Conservation (phyloP, 2,113 vertebrate genomes). For the Ramphastos sulfuratus region DNA sequence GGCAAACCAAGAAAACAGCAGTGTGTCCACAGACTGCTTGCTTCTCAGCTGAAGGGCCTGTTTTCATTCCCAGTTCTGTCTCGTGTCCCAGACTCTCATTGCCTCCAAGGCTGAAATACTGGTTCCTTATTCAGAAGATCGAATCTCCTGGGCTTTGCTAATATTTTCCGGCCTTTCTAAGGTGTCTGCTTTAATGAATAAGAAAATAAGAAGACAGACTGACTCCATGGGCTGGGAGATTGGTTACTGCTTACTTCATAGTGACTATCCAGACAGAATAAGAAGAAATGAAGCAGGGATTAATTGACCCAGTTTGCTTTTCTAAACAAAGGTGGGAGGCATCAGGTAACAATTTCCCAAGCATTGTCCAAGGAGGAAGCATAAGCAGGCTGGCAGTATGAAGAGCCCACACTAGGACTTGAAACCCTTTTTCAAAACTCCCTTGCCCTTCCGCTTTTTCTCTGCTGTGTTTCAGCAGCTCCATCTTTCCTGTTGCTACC, state of each 20-base stretch:
- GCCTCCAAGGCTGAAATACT: constrained; percentile 26
- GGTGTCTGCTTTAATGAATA: constrained; percentile 66
- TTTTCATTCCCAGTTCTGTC: constrained; percentile 46
- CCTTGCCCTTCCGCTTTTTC: background rate
- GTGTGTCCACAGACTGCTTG: background rate
- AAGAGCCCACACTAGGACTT: background rate
- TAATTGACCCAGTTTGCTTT: constrained; percentile 59
- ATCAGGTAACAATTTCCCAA: constrained; percentile 73
- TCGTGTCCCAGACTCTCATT: background rate
- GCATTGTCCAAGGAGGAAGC: constrained; percentile 30
- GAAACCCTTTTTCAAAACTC: background rate
- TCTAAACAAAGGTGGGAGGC: constrained; percentile 64
- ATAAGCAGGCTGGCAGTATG: constrained; percentile 31
- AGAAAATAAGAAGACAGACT: constrained; percentile 61
- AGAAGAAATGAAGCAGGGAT: constrained; percentile 66
- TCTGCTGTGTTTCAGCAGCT: background rate
- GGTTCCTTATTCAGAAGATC: constrained; percentile 64
- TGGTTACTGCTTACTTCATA: constrained; percentile 74
- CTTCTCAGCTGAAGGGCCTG: constrained; percentile 21
- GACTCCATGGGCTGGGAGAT: constrained; percentile 51
- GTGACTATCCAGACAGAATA: constrained; percentile 57
- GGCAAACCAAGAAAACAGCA: constrained; percentile 28
- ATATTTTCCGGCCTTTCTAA: constrained; percentile 74
- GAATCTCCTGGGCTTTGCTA: constrained; percentile 47
- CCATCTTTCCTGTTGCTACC: background rate